Percentiles rank a stretch among this genome's conserved stretches.
These are phyloP conservation scores for Laterallus jamaicensis DNA, from an alignment of 2,113 vertebrate species.

Conservation along the genomic window DNA sequence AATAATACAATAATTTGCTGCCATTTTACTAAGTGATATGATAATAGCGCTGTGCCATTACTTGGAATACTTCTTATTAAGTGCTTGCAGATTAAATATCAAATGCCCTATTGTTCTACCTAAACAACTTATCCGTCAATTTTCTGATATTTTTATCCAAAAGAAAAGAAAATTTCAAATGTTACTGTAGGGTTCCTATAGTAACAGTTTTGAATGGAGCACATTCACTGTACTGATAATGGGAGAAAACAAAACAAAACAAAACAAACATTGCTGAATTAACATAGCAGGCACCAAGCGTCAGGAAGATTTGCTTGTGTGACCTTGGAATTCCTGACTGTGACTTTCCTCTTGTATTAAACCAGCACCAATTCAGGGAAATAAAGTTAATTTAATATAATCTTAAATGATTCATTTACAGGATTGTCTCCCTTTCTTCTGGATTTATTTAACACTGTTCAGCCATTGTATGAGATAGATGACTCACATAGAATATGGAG, in stretches of 20 bases:
- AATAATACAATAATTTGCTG: constrained; percentile 74
- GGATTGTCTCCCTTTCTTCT: background rate
- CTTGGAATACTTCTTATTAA: constrained; percentile 70
- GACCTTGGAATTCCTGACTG: constrained; percentile 12
- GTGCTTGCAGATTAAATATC: constrained; percentile 68
- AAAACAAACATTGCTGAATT: constrained; percentile 58
- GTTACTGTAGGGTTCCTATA: constrained; percentile 50
- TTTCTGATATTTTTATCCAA: constrained; percentile 73
- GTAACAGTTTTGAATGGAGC: constrained; percentile 58
- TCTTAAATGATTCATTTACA: background rate
- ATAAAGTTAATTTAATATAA: background rate
- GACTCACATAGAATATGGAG: background rate
- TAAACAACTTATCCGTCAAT: constrained; percentile 73
- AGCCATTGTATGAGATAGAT: background rate
- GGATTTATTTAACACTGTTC: background rate
- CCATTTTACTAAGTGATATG: constrained; percentile 71
- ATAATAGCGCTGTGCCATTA: constrained; percentile 69
- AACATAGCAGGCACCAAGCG: background rate
- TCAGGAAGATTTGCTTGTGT: background rate
- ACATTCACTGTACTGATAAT: constrained; percentile 6
- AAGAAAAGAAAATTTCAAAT: constrained; percentile 56
- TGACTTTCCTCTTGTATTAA: background rate
- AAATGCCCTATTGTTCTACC: constrained; percentile 68
- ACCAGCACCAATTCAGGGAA: background rate
- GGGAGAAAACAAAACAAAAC: constrained; percentile 58